phyloP scores from a whole-genome alignment of 2,113 vertebrate species.

The Steatornis caripensis region DNA sequence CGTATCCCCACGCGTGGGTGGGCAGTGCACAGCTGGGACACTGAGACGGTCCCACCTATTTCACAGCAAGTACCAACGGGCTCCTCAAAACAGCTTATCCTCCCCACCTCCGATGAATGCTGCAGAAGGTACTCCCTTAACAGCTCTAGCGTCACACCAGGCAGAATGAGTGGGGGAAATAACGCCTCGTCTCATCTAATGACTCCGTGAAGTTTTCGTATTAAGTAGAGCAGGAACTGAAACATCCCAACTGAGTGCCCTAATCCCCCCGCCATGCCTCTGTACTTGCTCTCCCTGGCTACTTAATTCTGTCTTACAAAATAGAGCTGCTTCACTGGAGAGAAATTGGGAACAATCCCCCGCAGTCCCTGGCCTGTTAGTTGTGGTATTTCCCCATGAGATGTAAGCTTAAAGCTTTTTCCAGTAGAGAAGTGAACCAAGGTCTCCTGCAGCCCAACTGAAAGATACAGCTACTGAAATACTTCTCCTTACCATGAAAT shows the following conservation, averaged over 20 bases:
- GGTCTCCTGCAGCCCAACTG: not conserved
- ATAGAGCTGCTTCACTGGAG: constrained; percentile 5
- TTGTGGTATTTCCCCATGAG: not conserved
- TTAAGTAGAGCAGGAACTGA: constrained; percentile 28
- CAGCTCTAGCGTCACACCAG: not conserved
- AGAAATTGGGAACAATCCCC: constrained; percentile 14
- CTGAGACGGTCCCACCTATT: not conserved
- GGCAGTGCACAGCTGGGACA: not conserved
- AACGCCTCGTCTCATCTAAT: not conserved
- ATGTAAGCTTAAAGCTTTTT: constrained; percentile 8
- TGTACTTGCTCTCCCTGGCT: not conserved
- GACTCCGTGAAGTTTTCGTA: not conserved
- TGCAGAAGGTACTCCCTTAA: not conserved
- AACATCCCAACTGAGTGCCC: constrained; percentile 16
- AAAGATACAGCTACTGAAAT: not conserved
- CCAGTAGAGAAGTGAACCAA: not conserved
- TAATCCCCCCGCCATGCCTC: constrained; percentile 12
- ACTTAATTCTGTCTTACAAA: constrained; percentile 28
- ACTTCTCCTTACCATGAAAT: constrained; percentile 39
- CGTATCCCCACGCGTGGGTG: accelerated
- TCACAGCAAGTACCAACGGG: not conserved
- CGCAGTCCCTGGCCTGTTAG: not conserved
- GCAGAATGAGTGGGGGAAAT: not conserved
- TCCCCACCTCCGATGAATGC: not conserved
- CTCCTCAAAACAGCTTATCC: not conserved